Conservation (phyloP, 92 coral and sea anemone genomes). For the Palythoa grandis region DNA sequence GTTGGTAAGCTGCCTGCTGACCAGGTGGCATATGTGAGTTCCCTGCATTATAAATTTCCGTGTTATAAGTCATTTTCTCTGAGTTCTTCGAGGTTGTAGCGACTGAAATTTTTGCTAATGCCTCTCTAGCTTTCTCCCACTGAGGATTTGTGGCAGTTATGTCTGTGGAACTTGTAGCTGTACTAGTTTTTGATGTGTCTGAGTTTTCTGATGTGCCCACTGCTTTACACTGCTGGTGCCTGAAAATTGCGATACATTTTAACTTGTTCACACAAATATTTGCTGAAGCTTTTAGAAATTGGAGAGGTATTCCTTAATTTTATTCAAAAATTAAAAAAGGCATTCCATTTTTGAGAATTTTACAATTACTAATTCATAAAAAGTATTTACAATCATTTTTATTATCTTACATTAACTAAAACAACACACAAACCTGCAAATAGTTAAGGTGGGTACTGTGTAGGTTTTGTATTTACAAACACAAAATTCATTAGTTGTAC, state of each 20-base stretch:
- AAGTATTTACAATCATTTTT: no score
- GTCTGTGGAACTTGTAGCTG: conserved; percentile 53
- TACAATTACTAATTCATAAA: no score
- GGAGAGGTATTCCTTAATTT: no score
- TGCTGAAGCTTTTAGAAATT: no score
- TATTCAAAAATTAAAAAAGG: no score
- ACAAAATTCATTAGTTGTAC: no score
- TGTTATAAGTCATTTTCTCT: conserved; percentile 39
- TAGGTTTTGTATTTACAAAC: no score
- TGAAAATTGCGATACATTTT: conserved; percentile 22
- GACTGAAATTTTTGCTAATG: conserved; percentile 86
- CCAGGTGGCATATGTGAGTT: conserved; percentile 40
- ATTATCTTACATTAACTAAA: no score
- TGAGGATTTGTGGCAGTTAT: conserved; percentile 82
- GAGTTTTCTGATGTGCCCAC: conserved; percentile 49
- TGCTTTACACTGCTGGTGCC: conserved; percentile 86
- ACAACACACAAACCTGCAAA: no score
- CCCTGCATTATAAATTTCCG: conserved; percentile 24
- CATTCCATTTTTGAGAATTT: no score
- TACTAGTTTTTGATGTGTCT: conserved; percentile 45
- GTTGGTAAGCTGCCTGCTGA: conserved; percentile 60
- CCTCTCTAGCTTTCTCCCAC: conserved; percentile 99
- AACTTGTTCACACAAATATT: no score
- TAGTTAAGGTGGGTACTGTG: no score
- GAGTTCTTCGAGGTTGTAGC: conserved; percentile 54